Evolutionary conservation across 2,888 invertebrate genomes (phyloP), one percentile per base, ranked within the genome.

Genomic region (Ariolimax columbianus): DNA sequence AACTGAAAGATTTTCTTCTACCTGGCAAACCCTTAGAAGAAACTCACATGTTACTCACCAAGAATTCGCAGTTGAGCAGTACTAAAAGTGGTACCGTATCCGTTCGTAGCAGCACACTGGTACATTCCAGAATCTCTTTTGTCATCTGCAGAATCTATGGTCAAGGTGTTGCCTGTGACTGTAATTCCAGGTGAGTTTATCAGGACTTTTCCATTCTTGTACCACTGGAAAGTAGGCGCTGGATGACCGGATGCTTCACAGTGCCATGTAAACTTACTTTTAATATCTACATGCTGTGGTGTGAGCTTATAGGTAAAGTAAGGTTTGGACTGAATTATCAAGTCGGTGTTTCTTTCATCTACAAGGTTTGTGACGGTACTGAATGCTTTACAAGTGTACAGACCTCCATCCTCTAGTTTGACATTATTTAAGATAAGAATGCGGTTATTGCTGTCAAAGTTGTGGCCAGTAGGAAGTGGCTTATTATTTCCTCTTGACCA

Each of bases 341-440:
- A 36, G 43, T 79, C 78, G 63, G 38, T 66, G 30, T 59, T 47
- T 30, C 72, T 79, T n/a, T 75, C 79, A 82, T 89, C 89, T 17
- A 68, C 82, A 11, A 77, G 70, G 30, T 82, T 82, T 43, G 87
- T 89, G 14, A 36, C 83, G 11, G 77, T 36, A 30, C 88, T 88
- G 26, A 82, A 63, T 1, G 97, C 98, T 86, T 97, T 96, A 93
- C 99, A 99, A 26, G 96, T 95, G 92, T 98, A 99, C 93, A 97
- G 97, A 9, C 99, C 99, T 94, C 97, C 97, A 95, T 99, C 98
- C 93, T 97, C 97, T 7, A 98, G 97, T 85, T 96, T 96, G 0
- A 98, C 97, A 92, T 96, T 96, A 17, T 96, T 97, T 89, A 99
- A 96, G 33, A 96, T 96, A 70, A 99, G 95, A 19, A 98, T 97